phyloP scores from a whole-genome alignment of 2,113 vertebrate species.

The Electrona antarctica region DNA sequence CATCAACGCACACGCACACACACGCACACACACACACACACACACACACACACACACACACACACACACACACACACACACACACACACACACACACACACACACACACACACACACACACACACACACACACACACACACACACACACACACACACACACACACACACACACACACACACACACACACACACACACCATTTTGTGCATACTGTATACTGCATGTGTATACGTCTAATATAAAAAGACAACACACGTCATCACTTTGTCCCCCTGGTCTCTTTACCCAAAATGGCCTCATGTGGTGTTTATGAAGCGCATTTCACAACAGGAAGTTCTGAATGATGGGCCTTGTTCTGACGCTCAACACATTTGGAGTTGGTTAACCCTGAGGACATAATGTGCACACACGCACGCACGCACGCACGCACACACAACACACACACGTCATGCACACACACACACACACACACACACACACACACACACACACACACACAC shows the following conservation, averaged over 20 bases:
- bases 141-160: background rate
- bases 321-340: slow-evolving; percentile 48
- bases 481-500: slow-evolving; percentile 1
- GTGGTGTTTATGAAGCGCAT: slow-evolving; percentile 27
- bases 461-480: background rate
- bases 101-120: background rate
- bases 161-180: background rate
- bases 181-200: background rate
- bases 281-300: slow-evolving; percentile 36
- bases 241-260: background rate
- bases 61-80: background rate
- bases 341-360: background rate
- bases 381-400: background rate
- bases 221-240: background rate
- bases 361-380: slow-evolving; percentile 25
- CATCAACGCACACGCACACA: background rate
- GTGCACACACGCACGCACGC: background rate
- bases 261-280: background rate
- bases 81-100: background rate
- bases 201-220: too few species aligned
- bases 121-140: too few species aligned
- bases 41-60: background rate
- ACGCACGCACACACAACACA: background rate
- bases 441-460: background rate
- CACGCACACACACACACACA: background rate